Conservation (phyloP, 2,113 vertebrate genomes). For the Phalacrocorax pelagicus region DNA sequence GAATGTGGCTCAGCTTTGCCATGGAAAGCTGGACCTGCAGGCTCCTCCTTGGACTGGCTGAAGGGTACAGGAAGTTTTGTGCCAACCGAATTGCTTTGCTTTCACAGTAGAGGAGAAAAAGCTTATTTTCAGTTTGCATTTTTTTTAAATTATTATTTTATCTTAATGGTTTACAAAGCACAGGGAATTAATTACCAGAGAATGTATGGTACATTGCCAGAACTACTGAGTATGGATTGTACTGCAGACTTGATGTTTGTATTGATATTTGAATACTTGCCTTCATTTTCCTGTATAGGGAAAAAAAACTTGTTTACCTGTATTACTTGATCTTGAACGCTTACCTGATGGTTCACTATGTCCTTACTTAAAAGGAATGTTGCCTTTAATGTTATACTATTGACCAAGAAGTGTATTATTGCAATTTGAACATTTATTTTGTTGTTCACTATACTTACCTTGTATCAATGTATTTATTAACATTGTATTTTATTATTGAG, state of each 20-base stretch:
- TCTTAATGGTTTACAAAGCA: slow-evolving; percentile 59
- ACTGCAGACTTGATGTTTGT: slow-evolving; percentile 72
- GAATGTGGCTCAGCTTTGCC: slow-evolving; percentile 18
- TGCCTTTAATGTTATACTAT: slow-evolving; percentile 76
- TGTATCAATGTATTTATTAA: slow-evolving; percentile 82
- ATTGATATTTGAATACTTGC: slow-evolving; percentile 78
- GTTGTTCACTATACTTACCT: slow-evolving; percentile 73
- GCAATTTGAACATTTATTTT: slow-evolving; percentile 75
- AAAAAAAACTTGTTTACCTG: slow-evolving; percentile 77
- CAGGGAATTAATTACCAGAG: slow-evolving; percentile 62
- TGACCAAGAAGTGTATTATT: slow-evolving; percentile 74
- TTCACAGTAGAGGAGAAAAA: slow-evolving; percentile 16
- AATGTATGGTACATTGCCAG: slow-evolving; percentile 66
- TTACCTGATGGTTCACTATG: slow-evolving; percentile 73
- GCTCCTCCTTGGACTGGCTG: slow-evolving; percentile 38
- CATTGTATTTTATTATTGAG: slow-evolving; percentile 81
- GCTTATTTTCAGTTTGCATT: not conserved
- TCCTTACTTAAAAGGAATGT: slow-evolving; percentile 74
- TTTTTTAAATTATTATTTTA: slow-evolving; percentile 4
- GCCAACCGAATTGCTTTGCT: not conserved
- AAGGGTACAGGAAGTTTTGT: slow-evolving; percentile 16
- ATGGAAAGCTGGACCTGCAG: not conserved
- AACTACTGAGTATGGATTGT: slow-evolving; percentile 69
- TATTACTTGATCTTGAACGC: slow-evolving; percentile 80
- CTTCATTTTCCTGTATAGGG: slow-evolving; percentile 78